Percentiles rank a stretch among this genome's conserved stretches.
Conservation (phyloP, 2,797 vertebrate genomes). For the Champsocephalus gunnari region DNA sequence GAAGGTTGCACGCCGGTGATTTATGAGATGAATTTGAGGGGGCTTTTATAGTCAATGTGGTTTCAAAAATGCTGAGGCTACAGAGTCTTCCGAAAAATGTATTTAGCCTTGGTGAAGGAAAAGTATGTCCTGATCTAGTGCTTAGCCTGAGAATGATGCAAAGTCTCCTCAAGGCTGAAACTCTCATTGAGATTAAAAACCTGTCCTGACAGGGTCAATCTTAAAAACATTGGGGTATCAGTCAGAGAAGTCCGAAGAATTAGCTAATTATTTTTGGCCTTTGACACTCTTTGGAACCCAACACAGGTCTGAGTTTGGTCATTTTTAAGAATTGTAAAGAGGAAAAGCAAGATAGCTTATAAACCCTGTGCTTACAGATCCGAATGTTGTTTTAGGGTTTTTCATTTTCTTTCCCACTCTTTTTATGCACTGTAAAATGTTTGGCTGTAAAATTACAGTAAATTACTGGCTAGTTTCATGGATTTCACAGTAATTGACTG, state of each 20-base stretch:
- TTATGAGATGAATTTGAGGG: neutral
- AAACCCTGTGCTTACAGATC: neutral
- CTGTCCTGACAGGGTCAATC: constrained; percentile 26
- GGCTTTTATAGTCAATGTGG: constrained; percentile 62
- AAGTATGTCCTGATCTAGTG: constrained; percentile 80
- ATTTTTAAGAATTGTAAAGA: too few species aligned
- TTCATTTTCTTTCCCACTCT: neutral
- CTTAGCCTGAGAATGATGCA: constrained; percentile 27
- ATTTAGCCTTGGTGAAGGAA: constrained; percentile 79
- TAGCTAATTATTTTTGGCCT: neutral
- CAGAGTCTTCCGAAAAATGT: constrained; percentile 34
- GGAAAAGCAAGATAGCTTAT: too few species aligned
- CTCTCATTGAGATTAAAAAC: constrained; percentile 67
- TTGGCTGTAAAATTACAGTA: too few species aligned
- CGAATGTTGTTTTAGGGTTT: neutral
- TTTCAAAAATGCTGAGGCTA: constrained; percentile 37
- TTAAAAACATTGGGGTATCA: neutral
- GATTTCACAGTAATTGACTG: too few species aligned
- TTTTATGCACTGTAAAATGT: too few species aligned
- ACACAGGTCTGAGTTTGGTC: neutral
- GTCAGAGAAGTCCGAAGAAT: neutral
- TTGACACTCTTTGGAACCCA: neutral
- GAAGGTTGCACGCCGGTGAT: constrained; percentile 4
- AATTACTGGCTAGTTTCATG: too few species aligned
- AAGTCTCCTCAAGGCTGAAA: constrained; percentile 74